Evolutionary conservation across 2,113 vertebrate species (phyloP).

Genomic region (Cyanoramphus novaezelandiae): DNA sequence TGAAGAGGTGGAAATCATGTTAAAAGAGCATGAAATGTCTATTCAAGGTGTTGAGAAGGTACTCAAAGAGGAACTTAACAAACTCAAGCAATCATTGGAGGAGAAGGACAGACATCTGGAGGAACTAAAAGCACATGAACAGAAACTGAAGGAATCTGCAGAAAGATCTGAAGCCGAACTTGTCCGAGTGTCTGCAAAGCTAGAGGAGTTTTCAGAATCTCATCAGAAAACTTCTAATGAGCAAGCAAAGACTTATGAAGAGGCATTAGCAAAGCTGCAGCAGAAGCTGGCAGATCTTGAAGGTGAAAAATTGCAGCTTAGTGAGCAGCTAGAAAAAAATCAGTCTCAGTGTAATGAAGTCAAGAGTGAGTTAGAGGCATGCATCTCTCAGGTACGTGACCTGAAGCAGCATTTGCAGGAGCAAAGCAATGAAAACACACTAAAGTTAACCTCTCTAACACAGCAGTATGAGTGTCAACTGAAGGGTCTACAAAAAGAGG

Average conservation of each 20-base stretch:
- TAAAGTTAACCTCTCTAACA: constrained; percentile 74
- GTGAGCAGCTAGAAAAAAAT: constrained; percentile 57
- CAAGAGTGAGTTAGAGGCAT: constrained; percentile 72
- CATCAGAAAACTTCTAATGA: background rate
- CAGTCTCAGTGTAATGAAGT: constrained; percentile 62
- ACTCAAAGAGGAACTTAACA: constrained; percentile 83
- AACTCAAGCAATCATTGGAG: constrained; percentile 78
- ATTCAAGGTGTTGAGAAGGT: constrained; percentile 79
- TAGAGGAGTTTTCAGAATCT: constrained; percentile 62
- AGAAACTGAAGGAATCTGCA: constrained; percentile 72
- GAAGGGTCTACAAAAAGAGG: constrained; percentile 65
- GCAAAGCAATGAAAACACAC: constrained; percentile 71
- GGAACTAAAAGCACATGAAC: constrained; percentile 69
- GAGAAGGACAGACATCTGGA: constrained; percentile 82
- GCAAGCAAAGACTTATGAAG: constrained; percentile 28
- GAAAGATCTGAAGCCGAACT: constrained; percentile 73
- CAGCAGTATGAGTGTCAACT: constrained; percentile 68
- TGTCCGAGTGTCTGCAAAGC: constrained; percentile 56
- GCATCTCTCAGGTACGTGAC: constrained; percentile 71
- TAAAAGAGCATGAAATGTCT: constrained; percentile 78
- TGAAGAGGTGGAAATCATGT: constrained; percentile 73
- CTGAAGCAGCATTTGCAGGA: constrained; percentile 75
- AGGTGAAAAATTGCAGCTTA: constrained; percentile 74
- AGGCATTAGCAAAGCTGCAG: constrained; percentile 75
- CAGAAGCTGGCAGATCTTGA: constrained; percentile 69